Percentiles rank a stretch among this genome's conserved stretches.
Conservation (phyloP, 2,797 vertebrate genomes). For the Leptodactylus fallax region DNA sequence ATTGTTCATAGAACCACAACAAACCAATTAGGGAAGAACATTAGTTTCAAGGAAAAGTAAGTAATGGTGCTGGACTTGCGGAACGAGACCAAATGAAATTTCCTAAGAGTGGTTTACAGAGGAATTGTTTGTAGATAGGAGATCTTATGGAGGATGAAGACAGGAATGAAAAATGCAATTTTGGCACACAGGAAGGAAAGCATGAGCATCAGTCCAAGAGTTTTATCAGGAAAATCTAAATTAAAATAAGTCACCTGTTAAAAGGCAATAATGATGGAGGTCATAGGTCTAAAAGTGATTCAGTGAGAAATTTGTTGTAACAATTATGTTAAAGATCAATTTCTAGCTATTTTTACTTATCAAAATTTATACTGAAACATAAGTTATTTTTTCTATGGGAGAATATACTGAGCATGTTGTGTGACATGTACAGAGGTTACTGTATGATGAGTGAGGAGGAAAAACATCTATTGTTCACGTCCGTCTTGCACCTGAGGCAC, state of each 20-base stretch:
- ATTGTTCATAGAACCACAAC: conserved; percentile 23
- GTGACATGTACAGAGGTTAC: neutral
- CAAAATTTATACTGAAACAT: neutral
- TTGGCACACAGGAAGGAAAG: neutral
- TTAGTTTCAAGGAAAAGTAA: conserved; percentile 3
- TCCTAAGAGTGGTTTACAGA: neutral
- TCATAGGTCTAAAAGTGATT: neutral
- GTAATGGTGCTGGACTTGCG: neutral
- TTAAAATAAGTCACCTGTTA: conserved; percentile 13
- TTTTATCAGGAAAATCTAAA: conserved; percentile 17
- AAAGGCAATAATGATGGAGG: neutral
- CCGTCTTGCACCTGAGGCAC: too few relatives aligned
- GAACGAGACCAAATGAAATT: conserved; percentile 8
- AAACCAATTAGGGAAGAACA: conserved; percentile 28
- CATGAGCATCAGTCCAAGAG: neutral
- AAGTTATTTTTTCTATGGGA: neutral
- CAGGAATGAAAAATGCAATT: neutral
- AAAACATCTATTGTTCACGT: too few relatives aligned
- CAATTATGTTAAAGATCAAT: too few relatives aligned
- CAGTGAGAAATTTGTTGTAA: neutral
- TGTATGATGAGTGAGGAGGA: neutral
- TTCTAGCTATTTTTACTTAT: too few relatives aligned
- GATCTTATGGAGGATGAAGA: neutral
- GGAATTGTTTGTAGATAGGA: conserved; percentile 6
- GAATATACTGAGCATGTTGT: neutral